phyloP scores from a whole-genome alignment of 64 coral and sea anemone species.

The Montipora sp. region DNA sequence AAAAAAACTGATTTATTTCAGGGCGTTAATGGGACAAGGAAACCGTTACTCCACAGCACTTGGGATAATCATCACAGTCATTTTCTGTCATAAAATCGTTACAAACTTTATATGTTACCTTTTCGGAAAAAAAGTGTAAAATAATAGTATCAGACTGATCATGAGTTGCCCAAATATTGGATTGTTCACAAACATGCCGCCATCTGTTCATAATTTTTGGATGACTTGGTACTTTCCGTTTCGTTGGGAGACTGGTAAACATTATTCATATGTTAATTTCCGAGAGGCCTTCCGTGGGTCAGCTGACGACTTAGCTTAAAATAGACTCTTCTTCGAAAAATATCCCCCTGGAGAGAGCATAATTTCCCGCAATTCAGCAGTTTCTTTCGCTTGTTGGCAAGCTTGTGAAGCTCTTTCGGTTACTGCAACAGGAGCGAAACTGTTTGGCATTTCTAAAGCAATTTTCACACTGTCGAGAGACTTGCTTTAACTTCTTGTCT shows the following conservation, averaged over 20 bases:
- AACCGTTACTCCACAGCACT: too few species aligned
- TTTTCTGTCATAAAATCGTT: too few species aligned
- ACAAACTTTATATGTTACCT: too few species aligned
- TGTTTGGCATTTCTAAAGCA: neutral
- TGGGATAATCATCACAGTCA: too few species aligned
- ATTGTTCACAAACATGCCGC: too few species aligned
- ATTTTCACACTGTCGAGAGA: neutral
- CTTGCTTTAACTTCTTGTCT: neutral
- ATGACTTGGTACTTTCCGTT: neutral
- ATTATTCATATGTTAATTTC: slow-evolving; percentile 33
- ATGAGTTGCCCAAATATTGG: too few species aligned
- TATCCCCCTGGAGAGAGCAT: neutral
- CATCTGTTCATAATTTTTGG: too few species aligned
- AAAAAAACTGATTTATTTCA: too few species aligned
- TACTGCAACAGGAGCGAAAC: neutral
- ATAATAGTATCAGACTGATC: too few species aligned
- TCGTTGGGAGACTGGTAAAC: neutral
- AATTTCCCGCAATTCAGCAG: neutral
- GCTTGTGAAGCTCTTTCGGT: neutral
- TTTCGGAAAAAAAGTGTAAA: too few species aligned
- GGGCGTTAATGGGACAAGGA: too few species aligned
- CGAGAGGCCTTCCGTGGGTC: neutral
- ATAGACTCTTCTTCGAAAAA: neutral
- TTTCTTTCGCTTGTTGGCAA: neutral
- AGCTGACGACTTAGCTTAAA: neutral